Conservation (phyloP, 2,797 vertebrate species). For the Platalea minor region DNA sequence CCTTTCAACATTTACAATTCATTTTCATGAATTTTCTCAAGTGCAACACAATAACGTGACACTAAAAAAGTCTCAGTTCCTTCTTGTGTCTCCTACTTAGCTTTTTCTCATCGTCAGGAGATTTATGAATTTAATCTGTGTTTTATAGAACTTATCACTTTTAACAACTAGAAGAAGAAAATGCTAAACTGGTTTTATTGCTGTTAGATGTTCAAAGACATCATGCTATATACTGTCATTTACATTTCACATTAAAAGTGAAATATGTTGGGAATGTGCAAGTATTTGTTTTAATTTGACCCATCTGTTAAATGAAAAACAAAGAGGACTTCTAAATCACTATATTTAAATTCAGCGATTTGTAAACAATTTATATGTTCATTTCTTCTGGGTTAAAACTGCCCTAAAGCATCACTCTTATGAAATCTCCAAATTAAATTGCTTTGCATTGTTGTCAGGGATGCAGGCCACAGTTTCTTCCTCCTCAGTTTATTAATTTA, state of each 20-base stretch:
- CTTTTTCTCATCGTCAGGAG: slow-evolving; percentile 44
- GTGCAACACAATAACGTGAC: background rate
- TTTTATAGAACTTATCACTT: slow-evolving; percentile 68
- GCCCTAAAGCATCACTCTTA: slow-evolving; percentile 72
- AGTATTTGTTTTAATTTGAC: slow-evolving; percentile 78
- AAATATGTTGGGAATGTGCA: slow-evolving; percentile 66
- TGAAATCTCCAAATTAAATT: slow-evolving; percentile 69
- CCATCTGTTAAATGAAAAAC: slow-evolving; percentile 73
- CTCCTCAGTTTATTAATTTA: slow-evolving; percentile 75
- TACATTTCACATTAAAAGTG: slow-evolving; percentile 79
- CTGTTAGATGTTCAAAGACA: slow-evolving; percentile 62
- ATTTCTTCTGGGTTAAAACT: slow-evolving; percentile 74
- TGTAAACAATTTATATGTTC: slow-evolving; percentile 76
- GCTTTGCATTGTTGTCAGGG: slow-evolving; percentile 63
- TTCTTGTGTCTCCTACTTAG: background rate
- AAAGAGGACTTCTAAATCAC: slow-evolving; percentile 69
- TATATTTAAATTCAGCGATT: slow-evolving; percentile 74
- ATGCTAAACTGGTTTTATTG: slow-evolving; percentile 69
- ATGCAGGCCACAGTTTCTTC: slow-evolving; percentile 43
- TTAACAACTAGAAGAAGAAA: slow-evolving; percentile 52
- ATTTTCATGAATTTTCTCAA: slow-evolving; percentile 10
- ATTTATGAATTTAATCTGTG: slow-evolving; percentile 70
- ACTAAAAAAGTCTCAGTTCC: slow-evolving; percentile 29
- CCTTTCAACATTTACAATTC: background rate
- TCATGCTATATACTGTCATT: slow-evolving; percentile 64